Conservation (phyloP, 2,113 vertebrate genomes). For the Thermophis baileyi region DNA sequence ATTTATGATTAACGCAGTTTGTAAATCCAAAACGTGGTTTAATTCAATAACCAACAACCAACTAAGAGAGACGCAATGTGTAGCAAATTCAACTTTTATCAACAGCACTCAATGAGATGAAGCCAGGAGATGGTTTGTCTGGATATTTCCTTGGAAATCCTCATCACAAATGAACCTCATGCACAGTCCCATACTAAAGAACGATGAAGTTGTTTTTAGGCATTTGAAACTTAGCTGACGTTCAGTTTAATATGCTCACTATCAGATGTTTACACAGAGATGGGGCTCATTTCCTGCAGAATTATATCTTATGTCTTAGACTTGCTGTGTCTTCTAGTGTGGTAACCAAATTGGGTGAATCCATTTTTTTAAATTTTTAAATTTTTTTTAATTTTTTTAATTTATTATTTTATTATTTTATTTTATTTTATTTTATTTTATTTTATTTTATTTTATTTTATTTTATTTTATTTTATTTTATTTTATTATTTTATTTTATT, state of each 20-base stretch:
- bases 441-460: too few relatives aligned
- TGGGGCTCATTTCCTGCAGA: background rate
- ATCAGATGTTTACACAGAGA: background rate
- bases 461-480: too few relatives aligned
- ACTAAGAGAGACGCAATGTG: background rate
- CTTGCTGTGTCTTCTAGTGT: background rate
- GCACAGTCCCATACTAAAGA: background rate
- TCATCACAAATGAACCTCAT: background rate
- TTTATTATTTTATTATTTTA: too few relatives aligned
- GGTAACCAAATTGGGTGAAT: background rate
- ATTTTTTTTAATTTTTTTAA: too few relatives aligned
- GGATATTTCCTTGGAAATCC: background rate
- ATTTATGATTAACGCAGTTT: background rate
- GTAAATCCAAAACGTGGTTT: background rate
- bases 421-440: too few relatives aligned
- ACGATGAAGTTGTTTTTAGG: background rate
- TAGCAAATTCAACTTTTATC: background rate
- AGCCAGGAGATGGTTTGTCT: background rate
- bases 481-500: too few relatives aligned
- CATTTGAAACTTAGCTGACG: background rate
- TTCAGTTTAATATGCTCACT: background rate
- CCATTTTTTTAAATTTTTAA: too few relatives aligned
- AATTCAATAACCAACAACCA: background rate
- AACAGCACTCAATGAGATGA: background rate
- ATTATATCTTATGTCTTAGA: background rate